Conservation (phyloP, 2,888 invertebrate genomes). For the Phania funesta region DNA sequence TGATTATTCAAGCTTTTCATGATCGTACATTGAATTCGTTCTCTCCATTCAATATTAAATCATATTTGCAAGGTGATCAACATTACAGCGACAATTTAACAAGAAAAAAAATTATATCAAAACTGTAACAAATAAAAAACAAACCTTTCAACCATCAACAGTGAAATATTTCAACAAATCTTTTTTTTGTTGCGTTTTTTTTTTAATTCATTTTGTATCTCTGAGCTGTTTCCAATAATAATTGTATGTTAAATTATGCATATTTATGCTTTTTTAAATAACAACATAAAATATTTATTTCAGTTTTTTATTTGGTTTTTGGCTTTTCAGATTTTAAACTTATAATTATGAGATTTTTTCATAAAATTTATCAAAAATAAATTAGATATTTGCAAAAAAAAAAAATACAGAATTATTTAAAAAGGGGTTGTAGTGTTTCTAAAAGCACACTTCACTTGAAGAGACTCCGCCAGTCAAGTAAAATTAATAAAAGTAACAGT, state of each 20-base stretch:
- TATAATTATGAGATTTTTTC: constrained; percentile 38
- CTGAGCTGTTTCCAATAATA: constrained; percentile 43
- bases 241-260: constrained; percentile 66
- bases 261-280: constrained; percentile 55
- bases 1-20: not conserved
- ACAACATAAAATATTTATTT: constrained; percentile 26
- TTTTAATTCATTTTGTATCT: not conserved
- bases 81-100: constrained; percentile 47
- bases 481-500: too few relatives aligned
- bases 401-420: not conserved
- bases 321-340: constrained; percentile 34
- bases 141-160: constrained; percentile 33
- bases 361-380: constrained; percentile 13
- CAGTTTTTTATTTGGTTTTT: not conserved
- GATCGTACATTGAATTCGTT: constrained; percentile 21
- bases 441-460: too few relatives aligned
- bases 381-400: not conserved
- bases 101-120: constrained; percentile 10
- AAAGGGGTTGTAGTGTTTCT: not conserved
- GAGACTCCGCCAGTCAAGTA: too few relatives aligned
- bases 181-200: not conserved
- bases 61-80: constrained; percentile 61
- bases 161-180: constrained; percentile 32
- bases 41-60: constrained; percentile 40
- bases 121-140: constrained; percentile 30